Evolutionary conservation across 2,113 vertebrate genomes (phyloP).

Genomic region (Aegotheles bennettii): DNA sequence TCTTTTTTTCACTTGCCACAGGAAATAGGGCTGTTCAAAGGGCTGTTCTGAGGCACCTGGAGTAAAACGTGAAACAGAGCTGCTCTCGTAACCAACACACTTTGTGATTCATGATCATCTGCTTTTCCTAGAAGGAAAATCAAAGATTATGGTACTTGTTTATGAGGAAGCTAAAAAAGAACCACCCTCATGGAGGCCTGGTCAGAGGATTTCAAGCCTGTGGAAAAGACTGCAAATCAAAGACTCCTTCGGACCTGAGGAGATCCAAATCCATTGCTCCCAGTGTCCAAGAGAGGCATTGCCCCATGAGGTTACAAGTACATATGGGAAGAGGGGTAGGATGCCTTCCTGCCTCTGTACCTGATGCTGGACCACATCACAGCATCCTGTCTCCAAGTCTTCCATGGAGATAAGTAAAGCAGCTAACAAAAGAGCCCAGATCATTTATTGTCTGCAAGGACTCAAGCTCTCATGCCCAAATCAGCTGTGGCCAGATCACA

Average conservation of each 20-base stretch:
- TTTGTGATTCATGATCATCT: neutral
- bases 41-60: neutral
- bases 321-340: neutral
- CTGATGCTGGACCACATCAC: neutral
- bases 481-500: rapidly evolving
- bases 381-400: neutral
- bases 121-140: slow-evolving; percentile 61
- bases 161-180: neutral
- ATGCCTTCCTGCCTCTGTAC: neutral
- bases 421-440: neutral
- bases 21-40: slow-evolving; percentile 58
- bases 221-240: neutral
- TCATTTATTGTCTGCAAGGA: neutral
- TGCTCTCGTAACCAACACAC: neutral
- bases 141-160: neutral
- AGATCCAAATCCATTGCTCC: neutral
- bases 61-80: neutral
- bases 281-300: neutral
- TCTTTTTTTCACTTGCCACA: slow-evolving; percentile 2
- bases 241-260: neutral
- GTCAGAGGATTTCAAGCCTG: neutral
- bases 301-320: neutral
- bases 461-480: neutral
- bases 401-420: neutral
- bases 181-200: neutral